Evolutionary conservation across 2,113 vertebrate genomes (phyloP), one percentile per base, ranked within the genome.

Genomic region (Perccottus glenii): DNA sequence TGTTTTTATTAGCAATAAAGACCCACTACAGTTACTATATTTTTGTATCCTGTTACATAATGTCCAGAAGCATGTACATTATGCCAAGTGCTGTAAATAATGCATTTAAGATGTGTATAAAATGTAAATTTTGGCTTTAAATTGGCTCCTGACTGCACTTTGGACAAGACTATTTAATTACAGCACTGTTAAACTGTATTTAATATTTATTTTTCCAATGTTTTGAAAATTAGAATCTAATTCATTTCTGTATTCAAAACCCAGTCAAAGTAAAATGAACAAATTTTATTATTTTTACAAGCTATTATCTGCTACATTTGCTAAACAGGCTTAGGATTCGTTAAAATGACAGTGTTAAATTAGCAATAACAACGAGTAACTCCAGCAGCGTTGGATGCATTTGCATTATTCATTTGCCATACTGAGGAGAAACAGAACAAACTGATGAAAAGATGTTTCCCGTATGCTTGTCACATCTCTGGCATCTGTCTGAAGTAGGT

Each of bases 261-360:
- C 27, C 33, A 52, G 50, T 1, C 50, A 52, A 52, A 52, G 50
- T 55, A 55, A 55, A 55, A 55, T 12, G 11, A 55, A 33, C 52
- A 36, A 36, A 55, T 55, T 55, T 27, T 27, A 5, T 55, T 36
- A 15, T 55, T 55, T 55, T 36, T 36, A 44, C 55, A 48, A 73
- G 67, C 75, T 60, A 77, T 69, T 56, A 63, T 56, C 81, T 65
- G 73, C 67, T 74, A 61, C 59, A 81, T 79, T 76, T 80, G 60
- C 76, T 68, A 64, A 75, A 70, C 49, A 9, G 58, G 53, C 49
- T 61, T 57, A 45, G 51, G 53, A 50, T 59, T 66, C 58, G 60
- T 76, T 72, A 63, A 70, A 69, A 83, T 72, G 71, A 60, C 44
- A 40, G 56, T 74, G 67, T 70, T 68, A 76, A 76, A 80, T 80